phyloP scores from a whole-genome alignment of 2,113 vertebrate genomes.

The Micronycteris hirsuta region DNA sequence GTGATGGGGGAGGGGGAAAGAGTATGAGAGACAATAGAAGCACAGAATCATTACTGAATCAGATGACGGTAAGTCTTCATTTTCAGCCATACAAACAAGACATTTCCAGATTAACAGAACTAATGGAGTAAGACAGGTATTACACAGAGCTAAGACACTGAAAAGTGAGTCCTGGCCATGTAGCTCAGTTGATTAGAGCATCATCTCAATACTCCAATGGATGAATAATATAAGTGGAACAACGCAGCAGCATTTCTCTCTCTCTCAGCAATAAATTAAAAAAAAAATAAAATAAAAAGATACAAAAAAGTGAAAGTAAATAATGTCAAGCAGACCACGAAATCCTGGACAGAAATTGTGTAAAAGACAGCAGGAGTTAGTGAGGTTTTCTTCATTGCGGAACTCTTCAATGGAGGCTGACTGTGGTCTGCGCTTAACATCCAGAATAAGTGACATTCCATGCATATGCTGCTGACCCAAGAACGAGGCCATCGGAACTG shows the following conservation, averaged over 20 bases:
- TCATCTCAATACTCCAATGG: no score
- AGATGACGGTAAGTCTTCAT: not conserved
- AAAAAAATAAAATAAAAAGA: not conserved
- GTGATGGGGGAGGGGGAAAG: accelerated
- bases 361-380: not conserved
- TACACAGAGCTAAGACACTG: not conserved
- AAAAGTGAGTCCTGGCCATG: not conserved
- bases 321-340: not conserved
- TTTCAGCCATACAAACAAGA: not conserved
- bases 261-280: no score
- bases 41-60: not conserved
- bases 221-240: no score
- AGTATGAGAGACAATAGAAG: not conserved
- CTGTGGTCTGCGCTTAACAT: not conserved
- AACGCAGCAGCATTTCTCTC: no score
- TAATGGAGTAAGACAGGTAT: not conserved
- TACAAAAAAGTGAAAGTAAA: not conserved
- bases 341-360: not conserved
- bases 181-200: no score
- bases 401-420: not conserved
- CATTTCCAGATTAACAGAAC: not conserved
- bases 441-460: not conserved
- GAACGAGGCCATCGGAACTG: not conserved
- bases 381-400: not conserved
- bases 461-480: not conserved